These are phyloP conservation scores for Athene cunicularia DNA, from an alignment of 2,113 vertebrate genomes.

Conservation along the genomic window DNA sequence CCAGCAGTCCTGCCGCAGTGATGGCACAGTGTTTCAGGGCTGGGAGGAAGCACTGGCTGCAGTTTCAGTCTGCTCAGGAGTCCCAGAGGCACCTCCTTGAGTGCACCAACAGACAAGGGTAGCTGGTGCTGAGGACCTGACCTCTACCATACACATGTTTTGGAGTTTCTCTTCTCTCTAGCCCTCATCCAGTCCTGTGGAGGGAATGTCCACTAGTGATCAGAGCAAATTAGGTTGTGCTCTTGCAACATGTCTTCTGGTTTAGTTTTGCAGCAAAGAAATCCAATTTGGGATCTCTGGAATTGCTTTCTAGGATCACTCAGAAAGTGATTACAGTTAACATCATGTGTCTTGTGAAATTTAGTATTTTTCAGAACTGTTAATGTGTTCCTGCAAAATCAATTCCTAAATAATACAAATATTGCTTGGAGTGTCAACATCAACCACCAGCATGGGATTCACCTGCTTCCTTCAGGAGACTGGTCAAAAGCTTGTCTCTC, in stretches of 20 bases:
- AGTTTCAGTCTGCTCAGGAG: not conserved
- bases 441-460: not conserved
- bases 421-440: not conserved
- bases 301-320: not conserved
- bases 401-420: not conserved
- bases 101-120: not conserved
- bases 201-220: accelerated
- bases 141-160: not conserved
- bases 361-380: not conserved
- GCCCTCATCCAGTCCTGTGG: not conserved
- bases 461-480: not conserved
- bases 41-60: not conserved
- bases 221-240: not conserved
- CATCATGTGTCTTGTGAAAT: not conserved
- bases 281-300: not conserved
- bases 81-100: not conserved
- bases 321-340: not conserved
- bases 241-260: not conserved
- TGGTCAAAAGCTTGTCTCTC: not conserved
- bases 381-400: not conserved
- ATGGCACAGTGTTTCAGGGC: not conserved
- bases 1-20: not conserved
- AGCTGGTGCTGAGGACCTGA: not conserved
- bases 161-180: not conserved
- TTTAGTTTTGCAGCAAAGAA: not conserved